Percentiles rank a stretch among this genome's conserved stretches.
phyloP scores from a whole-genome alignment of 2,113 vertebrate genomes.

The Patagioenas fasciata region DNA sequence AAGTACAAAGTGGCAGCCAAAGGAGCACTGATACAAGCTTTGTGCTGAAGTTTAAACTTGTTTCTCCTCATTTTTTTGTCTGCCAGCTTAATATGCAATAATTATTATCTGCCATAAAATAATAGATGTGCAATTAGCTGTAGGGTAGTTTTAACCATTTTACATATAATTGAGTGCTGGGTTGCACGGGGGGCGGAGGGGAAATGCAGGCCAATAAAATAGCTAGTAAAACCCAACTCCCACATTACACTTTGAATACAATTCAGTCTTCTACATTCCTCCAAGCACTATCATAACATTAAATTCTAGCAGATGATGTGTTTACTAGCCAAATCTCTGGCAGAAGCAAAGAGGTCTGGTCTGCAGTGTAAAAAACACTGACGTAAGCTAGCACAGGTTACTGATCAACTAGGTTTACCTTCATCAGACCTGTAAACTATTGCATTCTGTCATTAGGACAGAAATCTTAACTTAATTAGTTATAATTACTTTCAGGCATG shows the following conservation, averaged over 20 bases:
- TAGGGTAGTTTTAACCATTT: background rate
- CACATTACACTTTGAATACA: background rate
- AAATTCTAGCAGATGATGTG: background rate
- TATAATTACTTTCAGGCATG: background rate
- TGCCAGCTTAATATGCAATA: background rate
- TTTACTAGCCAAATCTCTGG: background rate
- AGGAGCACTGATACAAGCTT: background rate
- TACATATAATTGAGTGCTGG: background rate
- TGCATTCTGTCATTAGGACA: background rate
- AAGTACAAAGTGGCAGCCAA: background rate
- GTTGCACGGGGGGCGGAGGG: background rate
- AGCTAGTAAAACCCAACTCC: background rate
- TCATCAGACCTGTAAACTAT: background rate
- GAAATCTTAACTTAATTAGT: background rate
- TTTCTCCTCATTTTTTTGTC: background rate
- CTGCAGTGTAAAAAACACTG: background rate
- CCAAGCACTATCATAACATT: background rate
- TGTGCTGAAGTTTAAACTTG: background rate
- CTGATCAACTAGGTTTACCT: background rate
- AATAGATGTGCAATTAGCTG: background rate
- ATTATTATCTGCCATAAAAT: background rate
- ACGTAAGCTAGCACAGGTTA: background rate
- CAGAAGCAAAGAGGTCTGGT: background rate
- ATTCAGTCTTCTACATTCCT: background rate
- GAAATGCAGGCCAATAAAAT: background rate